Base-by-base conservation (phyloP, 2,797 vertebrate genomes). In the Streptopelia turtur region DNA sequence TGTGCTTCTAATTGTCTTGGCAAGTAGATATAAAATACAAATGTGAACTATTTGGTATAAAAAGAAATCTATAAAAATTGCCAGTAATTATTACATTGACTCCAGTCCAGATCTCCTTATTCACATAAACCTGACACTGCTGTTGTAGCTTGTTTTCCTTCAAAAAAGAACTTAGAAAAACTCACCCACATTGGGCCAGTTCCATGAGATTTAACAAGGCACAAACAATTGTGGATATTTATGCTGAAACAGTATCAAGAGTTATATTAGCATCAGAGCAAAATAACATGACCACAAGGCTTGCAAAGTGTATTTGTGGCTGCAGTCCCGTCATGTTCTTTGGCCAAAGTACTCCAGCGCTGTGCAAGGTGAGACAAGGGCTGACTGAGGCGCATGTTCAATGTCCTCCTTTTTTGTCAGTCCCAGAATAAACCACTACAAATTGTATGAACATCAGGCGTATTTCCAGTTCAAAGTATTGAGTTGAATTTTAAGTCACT, bases 1-100 rank as follows among this genome's bases (percentile, higher is more conserved):
- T 80, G n/a, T 93, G 71, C 41, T 89, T 87, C 85, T 94, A 66
- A 90, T 95, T 94, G 47, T 59, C 45, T 66, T 95, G 85, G 90
- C 94, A 94, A 81, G 11, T 14, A 14, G 66, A 56, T 45, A 91
- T 76, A 87, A 92, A 90, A 79, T 69, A 76, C 22, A 88, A 90
- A 93, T 41, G 63, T 66, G 87, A 89, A 83, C 50, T 83, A 82
- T 66, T 81, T 88, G 79, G 49, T 66, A 84, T 66, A 68, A 94
- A 82, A 82, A 94, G 23, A 93, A 86, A 90, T 66, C 55, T 86
- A 49, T 88, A 86, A 90, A 94, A 90, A 87, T 74, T 82, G 49
- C 35, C 84, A 7, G 1, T 79, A 84, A 87, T 94, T 89, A 95
- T 64, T 87, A 37, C 52, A 47, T 8, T 61, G 35, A 89, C 31